Evolutionary conservation across 2,797 vertebrate species (phyloP).

Genomic region (Neomorphus geoffroyi): DNA sequence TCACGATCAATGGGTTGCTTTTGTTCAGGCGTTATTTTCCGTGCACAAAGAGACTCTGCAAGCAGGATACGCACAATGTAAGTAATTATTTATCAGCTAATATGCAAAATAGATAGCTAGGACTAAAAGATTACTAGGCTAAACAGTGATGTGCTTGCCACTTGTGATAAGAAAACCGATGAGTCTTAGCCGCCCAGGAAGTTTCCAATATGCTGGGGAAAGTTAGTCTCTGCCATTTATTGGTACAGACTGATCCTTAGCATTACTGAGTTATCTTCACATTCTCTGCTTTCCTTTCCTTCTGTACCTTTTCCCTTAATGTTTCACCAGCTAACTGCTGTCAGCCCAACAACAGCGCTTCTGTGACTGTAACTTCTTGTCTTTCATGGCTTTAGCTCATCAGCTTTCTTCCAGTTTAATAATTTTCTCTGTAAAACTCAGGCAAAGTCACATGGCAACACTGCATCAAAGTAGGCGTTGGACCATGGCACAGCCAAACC

Average conservation of each 20-base stretch:
- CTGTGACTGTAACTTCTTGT: background rate
- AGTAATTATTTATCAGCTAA: background rate
- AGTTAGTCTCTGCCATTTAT: background rate
- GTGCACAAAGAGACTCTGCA: background rate
- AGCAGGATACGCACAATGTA: background rate
- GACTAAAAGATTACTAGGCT: background rate
- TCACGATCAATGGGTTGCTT: background rate
- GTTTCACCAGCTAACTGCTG: background rate
- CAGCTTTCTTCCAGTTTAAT: background rate
- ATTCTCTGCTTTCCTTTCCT: background rate
- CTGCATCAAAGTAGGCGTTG: background rate
- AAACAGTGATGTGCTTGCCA: background rate
- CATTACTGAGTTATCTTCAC: background rate
- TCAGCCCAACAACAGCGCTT: background rate
- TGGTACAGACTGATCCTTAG: background rate
- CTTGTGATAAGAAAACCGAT: background rate
- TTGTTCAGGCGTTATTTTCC: background rate
- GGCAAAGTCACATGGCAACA: background rate
- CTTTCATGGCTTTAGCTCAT: background rate
- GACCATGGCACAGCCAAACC: background rate
- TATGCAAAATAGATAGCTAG: background rate
- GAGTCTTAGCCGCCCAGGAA: background rate
- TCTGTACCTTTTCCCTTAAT: background rate
- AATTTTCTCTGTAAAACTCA: background rate
- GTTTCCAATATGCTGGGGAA: background rate